Conservation (phyloP, 2,797 vertebrate species). For the Gambusia yucatana region DNA sequence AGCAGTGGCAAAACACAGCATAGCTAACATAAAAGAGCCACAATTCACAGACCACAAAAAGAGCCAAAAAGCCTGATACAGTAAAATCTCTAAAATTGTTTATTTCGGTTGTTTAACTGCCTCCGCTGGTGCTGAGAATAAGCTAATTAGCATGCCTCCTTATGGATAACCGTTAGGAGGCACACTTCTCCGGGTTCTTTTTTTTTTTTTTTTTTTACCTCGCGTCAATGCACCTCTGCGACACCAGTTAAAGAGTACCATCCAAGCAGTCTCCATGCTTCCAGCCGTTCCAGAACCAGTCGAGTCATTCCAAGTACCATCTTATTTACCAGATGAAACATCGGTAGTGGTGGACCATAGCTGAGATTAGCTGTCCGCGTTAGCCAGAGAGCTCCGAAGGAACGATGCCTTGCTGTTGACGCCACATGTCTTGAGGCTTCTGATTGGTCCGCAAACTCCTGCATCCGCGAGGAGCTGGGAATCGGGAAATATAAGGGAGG, state of each 20-base stretch:
- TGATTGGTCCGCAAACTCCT: conserved; percentile 51
- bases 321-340: conserved; percentile 4
- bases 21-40: background rate
- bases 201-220: conserved; percentile 52
- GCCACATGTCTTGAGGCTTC: conserved; percentile 48
- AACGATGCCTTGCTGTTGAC: conserved; percentile 51
- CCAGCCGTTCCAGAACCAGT: background rate
- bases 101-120: background rate
- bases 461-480: conserved; percentile 35
- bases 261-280: conserved; percentile 39
- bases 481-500: background rate
- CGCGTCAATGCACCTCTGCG: conserved; percentile 35
- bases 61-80: background rate
- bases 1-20: conserved; percentile 13
- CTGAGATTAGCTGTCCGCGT: conserved; percentile 43
- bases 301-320: conserved; percentile 26
- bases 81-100: background rate
- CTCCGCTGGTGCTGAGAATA: conserved; percentile 39
- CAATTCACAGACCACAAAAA: background rate
- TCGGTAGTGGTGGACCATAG: conserved; percentile 41
- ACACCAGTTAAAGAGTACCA: conserved; percentile 20
- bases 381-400: conserved; percentile 59
- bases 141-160: conserved; percentile 67
- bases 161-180: conserved; percentile 18
- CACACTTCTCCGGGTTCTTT: conserved; percentile 6